These are phyloP conservation scores for Xenopus laevis DNA, from an alignment of 2,113 vertebrate genomes.

Conservation along the genomic window DNA sequence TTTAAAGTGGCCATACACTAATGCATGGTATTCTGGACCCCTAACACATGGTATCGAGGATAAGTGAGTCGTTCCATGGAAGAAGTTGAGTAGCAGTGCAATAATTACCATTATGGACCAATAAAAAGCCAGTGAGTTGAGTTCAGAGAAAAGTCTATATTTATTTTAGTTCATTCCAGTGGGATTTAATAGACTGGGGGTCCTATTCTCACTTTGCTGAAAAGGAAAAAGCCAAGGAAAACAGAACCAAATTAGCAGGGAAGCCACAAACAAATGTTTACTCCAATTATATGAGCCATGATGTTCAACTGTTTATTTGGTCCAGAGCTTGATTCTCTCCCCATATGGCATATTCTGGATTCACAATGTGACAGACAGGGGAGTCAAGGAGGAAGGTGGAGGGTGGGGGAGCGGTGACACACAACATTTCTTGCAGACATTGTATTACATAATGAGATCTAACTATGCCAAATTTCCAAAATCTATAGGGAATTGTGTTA, in stretches of 20 bases:
- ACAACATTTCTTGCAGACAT: not conserved
- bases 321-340: not conserved
- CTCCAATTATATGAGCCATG: constrained; percentile 47
- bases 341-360: not conserved
- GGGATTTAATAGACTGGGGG: constrained; percentile 20
- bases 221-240: not conserved
- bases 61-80: no score
- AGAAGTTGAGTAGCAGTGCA: no score
- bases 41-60: no score
- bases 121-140: not conserved
- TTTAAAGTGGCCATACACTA: no score
- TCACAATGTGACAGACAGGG: constrained; percentile 38
- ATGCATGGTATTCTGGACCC: no score
- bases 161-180: accelerated
- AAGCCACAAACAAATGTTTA: constrained; percentile 48
- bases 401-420: not conserved
- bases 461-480: constrained; percentile 4
- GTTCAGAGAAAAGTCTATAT: not conserved
- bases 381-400: constrained; percentile 17
- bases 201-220: constrained; percentile 22
- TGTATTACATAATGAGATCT: constrained; percentile 22
- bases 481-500: not conserved
- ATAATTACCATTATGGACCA: no score
- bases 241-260: constrained; percentile 46
- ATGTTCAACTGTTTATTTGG: not conserved